Percentiles rank a stretch among this genome's conserved stretches.
Evolutionary conservation across 2,797 vertebrate genomes (phyloP).

Genomic region (Schizopygopsis pylzovi): DNA sequence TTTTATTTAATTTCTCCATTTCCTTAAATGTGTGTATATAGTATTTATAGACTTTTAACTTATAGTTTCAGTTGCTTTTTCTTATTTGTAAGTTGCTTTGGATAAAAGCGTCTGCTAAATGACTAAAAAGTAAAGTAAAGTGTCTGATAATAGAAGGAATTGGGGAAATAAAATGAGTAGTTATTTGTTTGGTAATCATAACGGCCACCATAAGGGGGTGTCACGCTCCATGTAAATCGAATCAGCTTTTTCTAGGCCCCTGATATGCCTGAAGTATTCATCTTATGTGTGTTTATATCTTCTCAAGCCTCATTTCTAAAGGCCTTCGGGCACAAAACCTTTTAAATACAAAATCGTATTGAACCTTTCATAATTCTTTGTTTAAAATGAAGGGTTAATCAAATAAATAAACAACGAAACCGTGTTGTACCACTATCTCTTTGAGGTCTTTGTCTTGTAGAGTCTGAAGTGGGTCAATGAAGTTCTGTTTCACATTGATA

Average conservation of each 20-base stretch:
- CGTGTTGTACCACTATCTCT: constrained; percentile 86
- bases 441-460: constrained; percentile 94
- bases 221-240: neutral
- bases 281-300: neutral
- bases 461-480: constrained; percentile 90
- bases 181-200: neutral
- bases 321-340: neutral
- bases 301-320: neutral
- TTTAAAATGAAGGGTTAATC: neutral
- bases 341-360: neutral
- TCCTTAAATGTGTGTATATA: too few species aligned
- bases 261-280: neutral
- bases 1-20: too few species aligned
- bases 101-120: too few species aligned
- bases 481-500: constrained; percentile 93
- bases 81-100: too few species aligned
- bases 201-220: neutral
- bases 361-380: neutral
- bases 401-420: neutral
- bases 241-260: neutral
- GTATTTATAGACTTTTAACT: too few species aligned
- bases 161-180: neutral
- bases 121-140: too few species aligned
- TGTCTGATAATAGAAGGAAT: neutral
- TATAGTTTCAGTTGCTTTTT: too few species aligned